Evolutionary conservation across 2,797 vertebrate genomes (phyloP).

Genomic region (Sparidentex hasta): DNA sequence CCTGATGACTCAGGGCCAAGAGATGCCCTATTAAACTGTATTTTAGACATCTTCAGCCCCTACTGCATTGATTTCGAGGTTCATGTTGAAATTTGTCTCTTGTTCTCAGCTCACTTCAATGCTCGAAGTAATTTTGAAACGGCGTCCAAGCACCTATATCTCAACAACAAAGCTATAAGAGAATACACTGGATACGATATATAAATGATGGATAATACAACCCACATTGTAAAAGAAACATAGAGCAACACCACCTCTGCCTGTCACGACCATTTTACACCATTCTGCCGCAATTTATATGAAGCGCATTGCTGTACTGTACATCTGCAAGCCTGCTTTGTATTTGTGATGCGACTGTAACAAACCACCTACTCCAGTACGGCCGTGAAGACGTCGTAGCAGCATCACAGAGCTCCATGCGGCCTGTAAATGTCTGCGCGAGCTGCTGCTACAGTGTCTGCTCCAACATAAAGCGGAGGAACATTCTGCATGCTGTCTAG

Average conservation of each 20-base stretch:
- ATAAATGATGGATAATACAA: neutral
- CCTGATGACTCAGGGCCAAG: no score
- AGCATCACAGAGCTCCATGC: neutral
- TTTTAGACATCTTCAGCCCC: no score
- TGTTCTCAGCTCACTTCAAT: neutral
- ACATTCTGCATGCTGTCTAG: conserved; percentile 41
- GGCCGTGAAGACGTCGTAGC: neutral
- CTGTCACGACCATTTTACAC: neutral
- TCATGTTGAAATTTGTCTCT: neutral
- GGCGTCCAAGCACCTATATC: neutral
- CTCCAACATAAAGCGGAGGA: conserved; percentile 19
- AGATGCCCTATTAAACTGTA: no score
- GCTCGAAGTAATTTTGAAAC: neutral
- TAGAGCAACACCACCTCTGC: neutral
- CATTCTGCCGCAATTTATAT: conserved; percentile 9
- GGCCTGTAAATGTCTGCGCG: conserved; percentile 11
- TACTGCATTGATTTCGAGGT: no score
- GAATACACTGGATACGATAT: neutral
- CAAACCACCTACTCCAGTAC: conserved; percentile 10
- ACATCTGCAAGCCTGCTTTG: neutral
- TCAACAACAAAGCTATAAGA: neutral
- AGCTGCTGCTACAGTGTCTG: conserved; percentile 28
- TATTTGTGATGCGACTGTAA: conserved; percentile 4
- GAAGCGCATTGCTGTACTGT: neutral
- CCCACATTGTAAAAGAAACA: conserved; percentile 5